Base-by-base conservation (phyloP, 1,140 invertebrate species). In the Drosophila lowei region DNA sequence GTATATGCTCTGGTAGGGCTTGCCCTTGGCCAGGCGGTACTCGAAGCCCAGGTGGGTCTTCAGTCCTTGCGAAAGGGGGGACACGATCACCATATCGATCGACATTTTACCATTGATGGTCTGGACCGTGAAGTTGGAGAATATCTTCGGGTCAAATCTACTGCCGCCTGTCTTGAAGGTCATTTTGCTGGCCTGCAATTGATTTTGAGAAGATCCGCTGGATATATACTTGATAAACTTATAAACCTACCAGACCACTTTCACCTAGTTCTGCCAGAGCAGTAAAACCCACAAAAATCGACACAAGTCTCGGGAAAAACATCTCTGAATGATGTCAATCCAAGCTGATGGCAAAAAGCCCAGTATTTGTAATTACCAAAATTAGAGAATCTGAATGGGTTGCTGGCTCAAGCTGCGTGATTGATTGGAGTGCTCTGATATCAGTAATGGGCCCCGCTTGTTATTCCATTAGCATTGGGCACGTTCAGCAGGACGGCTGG, bases 1-100 rank as follows among this genome's bases (percentile, higher is more conserved):
- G 48, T 79, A 90, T 6, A 89, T 30, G 28, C 59, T 86, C 15
- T 90, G 84, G 50, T 90, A 90, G 1, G 50, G 2, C 8, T 83
- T 86, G 1, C 54, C 43, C 23, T 90, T 83, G 0, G 61, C 16
- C 9, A 76, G 16, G 3, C 89, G 77, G 47, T 90, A 64, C 30
- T 83, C 75, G 44, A 90, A 83, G 21, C 62, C 76, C 4, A 90
- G 2, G 43, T 75, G 79, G 0, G 57, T 64, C 46, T 84, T 89
- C 0, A 90, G 30, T 0, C 78, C 89, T n/a, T 38, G 15, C 0
- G 38, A 21, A 6, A 90, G 11, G 0, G 55, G 42, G 11, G 44
- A 57, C 11, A 74, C 43, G 9, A 89, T n/a, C 2, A 56, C 15
- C 50, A 79, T 66, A 23, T 90, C 84, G 23, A 72, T 61, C 13